Percentiles rank a stretch among this genome's conserved stretches.
Conservation (phyloP, 2,113 vertebrate genomes). For the Neodontobutis hainanensis region DNA sequence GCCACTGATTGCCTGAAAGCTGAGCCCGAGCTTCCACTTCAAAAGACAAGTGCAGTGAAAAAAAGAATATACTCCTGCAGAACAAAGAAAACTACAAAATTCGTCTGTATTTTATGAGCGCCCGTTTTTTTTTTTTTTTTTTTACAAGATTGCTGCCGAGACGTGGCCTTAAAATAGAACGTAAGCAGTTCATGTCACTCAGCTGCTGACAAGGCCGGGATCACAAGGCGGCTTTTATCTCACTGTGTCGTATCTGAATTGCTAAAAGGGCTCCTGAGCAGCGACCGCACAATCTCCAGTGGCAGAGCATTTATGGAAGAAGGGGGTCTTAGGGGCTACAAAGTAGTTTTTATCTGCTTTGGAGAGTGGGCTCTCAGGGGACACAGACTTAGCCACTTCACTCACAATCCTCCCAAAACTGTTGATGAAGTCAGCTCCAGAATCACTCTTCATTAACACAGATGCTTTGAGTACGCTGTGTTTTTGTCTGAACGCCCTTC, state of each 20-base stretch:
- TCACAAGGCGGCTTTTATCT: slow-evolving; percentile 78
- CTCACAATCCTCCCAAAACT: slow-evolving; percentile 24
- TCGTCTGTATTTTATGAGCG: slow-evolving; percentile 53
- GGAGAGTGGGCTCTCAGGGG: slow-evolving; percentile 63
- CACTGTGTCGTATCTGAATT: slow-evolving; percentile 70
- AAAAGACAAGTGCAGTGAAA: slow-evolving; percentile 60
- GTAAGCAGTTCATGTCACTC: slow-evolving; percentile 86
- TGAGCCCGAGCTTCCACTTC: slow-evolving; percentile 66
- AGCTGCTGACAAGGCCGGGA: slow-evolving; percentile 83
- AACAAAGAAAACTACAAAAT: slow-evolving; percentile 75
- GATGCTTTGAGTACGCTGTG: too few relatives aligned
- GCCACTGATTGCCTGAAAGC: slow-evolving; percentile 70
- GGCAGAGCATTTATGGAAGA: slow-evolving; percentile 58
- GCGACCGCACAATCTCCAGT: slow-evolving; percentile 55
- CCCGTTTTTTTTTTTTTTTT: slow-evolving; percentile 40
- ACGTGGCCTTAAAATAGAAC: slow-evolving; percentile 84
- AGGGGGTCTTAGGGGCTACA: slow-evolving; percentile 63
- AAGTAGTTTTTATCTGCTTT: slow-evolving; percentile 74
- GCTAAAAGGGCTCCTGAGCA: slow-evolving; percentile 68
- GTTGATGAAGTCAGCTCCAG: not conserved
- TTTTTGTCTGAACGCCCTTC: too few relatives aligned
- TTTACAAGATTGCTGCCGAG: slow-evolving; percentile 68
- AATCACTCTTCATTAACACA: not conserved
- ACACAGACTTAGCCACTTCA: slow-evolving; percentile 56
- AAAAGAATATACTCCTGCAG: slow-evolving; percentile 48